A percentile compares a stretch with the other conserved stretches of the same genome.
Evolutionary conservation across 2,113 vertebrate species (phyloP).

Genomic region (Lepidothrix coronata): DNA sequence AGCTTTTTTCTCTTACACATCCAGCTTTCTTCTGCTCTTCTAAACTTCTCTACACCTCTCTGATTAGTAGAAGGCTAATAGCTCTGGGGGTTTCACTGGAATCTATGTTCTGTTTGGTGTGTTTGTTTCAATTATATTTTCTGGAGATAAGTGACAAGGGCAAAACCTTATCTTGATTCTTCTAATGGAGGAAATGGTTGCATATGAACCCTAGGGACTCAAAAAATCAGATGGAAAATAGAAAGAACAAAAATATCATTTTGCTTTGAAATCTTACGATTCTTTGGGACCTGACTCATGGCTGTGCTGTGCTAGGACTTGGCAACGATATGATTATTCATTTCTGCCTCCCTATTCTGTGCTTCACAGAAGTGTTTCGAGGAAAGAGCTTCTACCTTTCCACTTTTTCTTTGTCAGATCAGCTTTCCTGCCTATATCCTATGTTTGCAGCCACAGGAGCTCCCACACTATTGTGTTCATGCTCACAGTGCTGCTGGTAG

Average conservation of each 20-base stretch:
- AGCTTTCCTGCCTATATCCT: neutral
- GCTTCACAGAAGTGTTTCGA: neutral
- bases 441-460: neutral
- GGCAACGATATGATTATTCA: neutral
- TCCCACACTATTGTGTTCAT: neutral
- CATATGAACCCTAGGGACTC: neutral
- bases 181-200: neutral
- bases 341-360: neutral
- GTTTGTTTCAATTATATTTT: neutral
- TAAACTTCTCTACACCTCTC: neutral
- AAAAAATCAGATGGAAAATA: neutral
- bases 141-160: neutral
- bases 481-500: neutral
- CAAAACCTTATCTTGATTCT: neutral
- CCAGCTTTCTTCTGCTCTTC: neutral
- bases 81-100: neutral
- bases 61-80: neutral
- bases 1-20: neutral
- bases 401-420: neutral
- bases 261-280: neutral
- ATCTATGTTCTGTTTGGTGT: neutral
- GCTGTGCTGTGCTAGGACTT: neutral
- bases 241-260: neutral
- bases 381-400: neutral
- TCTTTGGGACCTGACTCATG: neutral